A percentile compares a stretch with the other conserved stretches of the same genome.
Evolutionary conservation across 92 coral and sea anemone genomes (phyloP).

Genomic region (Muricea muricata): DNA sequence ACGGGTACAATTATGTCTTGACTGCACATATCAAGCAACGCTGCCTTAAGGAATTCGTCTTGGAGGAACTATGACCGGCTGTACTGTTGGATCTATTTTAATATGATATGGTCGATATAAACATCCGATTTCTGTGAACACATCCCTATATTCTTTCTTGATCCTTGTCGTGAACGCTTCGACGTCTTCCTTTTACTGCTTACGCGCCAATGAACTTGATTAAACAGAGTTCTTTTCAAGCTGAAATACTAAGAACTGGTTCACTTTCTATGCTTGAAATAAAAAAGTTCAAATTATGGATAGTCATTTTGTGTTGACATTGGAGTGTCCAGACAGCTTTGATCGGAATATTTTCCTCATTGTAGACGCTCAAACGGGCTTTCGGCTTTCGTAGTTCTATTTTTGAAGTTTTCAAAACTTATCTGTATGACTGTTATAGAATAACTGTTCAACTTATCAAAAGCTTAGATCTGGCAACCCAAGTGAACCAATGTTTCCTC

Average conservation of each 20-base stretch:
- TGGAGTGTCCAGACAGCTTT: slow-evolving; percentile 48
- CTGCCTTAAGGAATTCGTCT: no score
- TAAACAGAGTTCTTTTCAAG: slow-evolving; percentile 15
- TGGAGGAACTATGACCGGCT: no score
- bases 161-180: slow-evolving; percentile 1
- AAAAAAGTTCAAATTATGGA: not conserved
- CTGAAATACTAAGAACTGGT: slow-evolving; percentile 19
- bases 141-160: slow-evolving; percentile 16
- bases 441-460: no score
- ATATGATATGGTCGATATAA: slow-evolving; percentile 6
- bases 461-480: no score
- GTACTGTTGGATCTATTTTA: no score
- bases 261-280: slow-evolving; percentile 11
- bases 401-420: slow-evolving; percentile 32
- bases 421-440: no score
- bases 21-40: no score
- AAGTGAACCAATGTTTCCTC: no score
- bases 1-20: no score
- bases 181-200: not conserved
- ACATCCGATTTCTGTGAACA: slow-evolving; percentile 1
- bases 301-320: slow-evolving; percentile 24
- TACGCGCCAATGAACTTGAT: not conserved
- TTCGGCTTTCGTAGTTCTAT: slow-evolving; percentile 42
- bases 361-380: no score
- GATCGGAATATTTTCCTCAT: slow-evolving; percentile 19